phyloP scores from a whole-genome alignment of 2,113 vertebrate species.

The Eptatretus burgeri region DNA sequence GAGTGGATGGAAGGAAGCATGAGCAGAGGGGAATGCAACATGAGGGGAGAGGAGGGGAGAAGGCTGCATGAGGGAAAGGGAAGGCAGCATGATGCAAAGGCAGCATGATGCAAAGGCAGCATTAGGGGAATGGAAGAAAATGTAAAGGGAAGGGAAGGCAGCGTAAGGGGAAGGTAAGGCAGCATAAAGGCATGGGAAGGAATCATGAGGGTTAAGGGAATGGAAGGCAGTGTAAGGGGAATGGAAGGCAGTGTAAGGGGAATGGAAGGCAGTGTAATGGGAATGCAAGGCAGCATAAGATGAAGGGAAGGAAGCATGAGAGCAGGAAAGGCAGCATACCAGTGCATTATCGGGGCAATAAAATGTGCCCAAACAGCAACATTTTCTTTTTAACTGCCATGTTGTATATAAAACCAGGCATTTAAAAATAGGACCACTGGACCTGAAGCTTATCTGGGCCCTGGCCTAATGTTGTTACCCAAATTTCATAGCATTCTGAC shows the following conservation, averaged over 20 bases:
- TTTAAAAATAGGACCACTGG: too few species aligned
- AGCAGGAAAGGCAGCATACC: too few species aligned
- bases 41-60: not conserved
- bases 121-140: not conserved
- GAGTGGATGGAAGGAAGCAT: not conserved
- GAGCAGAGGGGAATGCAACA: not conserved
- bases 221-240: not conserved
- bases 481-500: too few species aligned
- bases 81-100: not conserved
- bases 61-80: not conserved
- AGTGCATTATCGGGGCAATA: too few species aligned
- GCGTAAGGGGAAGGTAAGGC: not conserved
- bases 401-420: too few species aligned
- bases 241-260: not conserved
- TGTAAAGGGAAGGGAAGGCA: not conserved
- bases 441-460: too few species aligned
- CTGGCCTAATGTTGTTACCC: too few species aligned
- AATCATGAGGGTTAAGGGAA: not conserved
- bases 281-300: too few species aligned
- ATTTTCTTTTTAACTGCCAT: too few species aligned
- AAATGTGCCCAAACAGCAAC: too few species aligned
- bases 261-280: not conserved
- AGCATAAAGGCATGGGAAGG: not conserved
- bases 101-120: too few species aligned
- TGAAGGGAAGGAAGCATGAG: too few species aligned